Evolutionary conservation across 2,888 invertebrate species (phyloP), one percentile per base, ranked within the genome.

Genomic region (Drosophila fulvimacula): DNA sequence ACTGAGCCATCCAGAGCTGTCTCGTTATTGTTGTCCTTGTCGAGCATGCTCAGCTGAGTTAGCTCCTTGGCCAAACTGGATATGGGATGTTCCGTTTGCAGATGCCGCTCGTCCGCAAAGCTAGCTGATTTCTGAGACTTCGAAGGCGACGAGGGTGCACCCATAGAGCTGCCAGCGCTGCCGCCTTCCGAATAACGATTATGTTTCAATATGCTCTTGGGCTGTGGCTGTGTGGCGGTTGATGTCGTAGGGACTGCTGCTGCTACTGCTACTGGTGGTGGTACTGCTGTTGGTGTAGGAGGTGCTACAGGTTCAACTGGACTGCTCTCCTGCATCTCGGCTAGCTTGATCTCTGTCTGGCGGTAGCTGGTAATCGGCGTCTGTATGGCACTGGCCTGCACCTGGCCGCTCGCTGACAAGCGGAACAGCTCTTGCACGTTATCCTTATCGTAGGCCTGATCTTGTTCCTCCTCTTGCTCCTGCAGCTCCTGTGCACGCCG

Each of bases 401-500:
- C 57, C n/a, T 52, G 52, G 24, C 91, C 91, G 13, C 77, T 39
- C 7, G 73, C 70, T n/a, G 93, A 93, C 69, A 93, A 91, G 5
- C 94, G 91, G 19, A 94, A 89, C 6, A 94, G 91, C 53, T 94
- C 94, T 69, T 94, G 94, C 11, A 94, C 93, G 63, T 89, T 92
- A 13, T 92, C 92, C 76, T 93, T 93, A 61, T 91, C 90, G 60
- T 91, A 92, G 11, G 85, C 76, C 11, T 87, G 81, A 39, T 93
- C 93, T 41, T 78, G 87, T 71, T 95, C 95, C 56, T 95, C 96
- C 82, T 95, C 96, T 73, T 95, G 95, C 76, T 94, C 95, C 64
- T 94, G 95, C 36, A 94, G 94, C 92, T 97, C 97, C 90, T 96
- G 96, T 4, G 98, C 98, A 52, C 98, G 94, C 55, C 97, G 94